Evolutionary conservation across 2,888 invertebrate species (phyloP), one percentile per base, ranked within the genome.

Genomic region (Acrobasis consociella): DNA sequence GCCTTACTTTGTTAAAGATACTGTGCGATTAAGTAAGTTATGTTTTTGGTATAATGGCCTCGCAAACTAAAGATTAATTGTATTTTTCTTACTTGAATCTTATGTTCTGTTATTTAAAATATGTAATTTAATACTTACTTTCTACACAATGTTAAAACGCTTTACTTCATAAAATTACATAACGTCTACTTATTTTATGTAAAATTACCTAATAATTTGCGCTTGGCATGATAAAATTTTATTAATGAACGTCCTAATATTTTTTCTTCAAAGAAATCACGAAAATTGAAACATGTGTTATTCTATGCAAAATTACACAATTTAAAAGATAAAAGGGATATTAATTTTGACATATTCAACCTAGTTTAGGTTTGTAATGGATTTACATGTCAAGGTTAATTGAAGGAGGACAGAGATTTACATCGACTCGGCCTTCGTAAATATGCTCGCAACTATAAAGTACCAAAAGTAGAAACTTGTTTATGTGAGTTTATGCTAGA

Each of bases 291-390:
- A 7, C 11, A 46, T 13, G n/a, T 46, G 5, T 46, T 46, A 1
- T 46, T 46, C 13, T 46, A 46, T 13, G 13, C 13, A 13, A 46
- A 1, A 46, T 46, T 46, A 46, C 13, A 46, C n/a, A 46, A 46
- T 46, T 46, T 1, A n/a, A n/a, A 10, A 11, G 11, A 42, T 1
- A 46, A 46, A 46, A 2, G 10, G 2, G 46, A 13, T 5, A 13
- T 46, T 46, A 46, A 46, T 46, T 13, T 13, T 46, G 46, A 13
- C 5, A 46, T 46, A n/a, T 13, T n/a, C 46, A 46, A 46, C 46
- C 46, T 46, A 13, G 13, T 46, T 46, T 46, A 46, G 42, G 46
- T 46, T 46, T n/a, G n/a, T 46, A 46, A 46, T 46, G 46, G 46
- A 13, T 46, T 5, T 46, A 13, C 46, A 46, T 46, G n/a, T 46